Percentiles rank a stretch among this genome's conserved stretches.
Conservation (phyloP, 2,888 invertebrate species). For the Meteorus cinctellus region DNA sequence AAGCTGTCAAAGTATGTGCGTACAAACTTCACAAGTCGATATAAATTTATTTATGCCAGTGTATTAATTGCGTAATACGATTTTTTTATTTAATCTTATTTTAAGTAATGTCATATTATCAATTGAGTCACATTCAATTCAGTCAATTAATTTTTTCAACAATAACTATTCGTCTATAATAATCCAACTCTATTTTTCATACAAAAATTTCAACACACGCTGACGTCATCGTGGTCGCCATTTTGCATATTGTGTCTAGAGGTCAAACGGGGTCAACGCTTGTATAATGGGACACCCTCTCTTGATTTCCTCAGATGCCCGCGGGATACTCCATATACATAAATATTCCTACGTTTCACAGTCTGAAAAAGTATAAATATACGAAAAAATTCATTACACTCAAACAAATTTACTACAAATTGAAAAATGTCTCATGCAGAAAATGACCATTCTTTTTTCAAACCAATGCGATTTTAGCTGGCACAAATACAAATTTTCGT, state of each 20-base stretch:
- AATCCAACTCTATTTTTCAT: background rate
- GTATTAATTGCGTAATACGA: too few relatives aligned
- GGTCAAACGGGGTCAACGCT: conserved; percentile 26
- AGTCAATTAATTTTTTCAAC: too few relatives aligned
- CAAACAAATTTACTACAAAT: background rate
- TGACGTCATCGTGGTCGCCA: conserved; percentile 36
- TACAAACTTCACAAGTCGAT: too few relatives aligned
- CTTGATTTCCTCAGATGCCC: conserved; percentile 16
- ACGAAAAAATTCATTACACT: background rate
- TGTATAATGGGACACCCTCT: conserved; percentile 11
- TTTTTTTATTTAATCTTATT: too few relatives aligned
- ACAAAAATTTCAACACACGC: background rate
- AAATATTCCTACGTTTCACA: background rate
- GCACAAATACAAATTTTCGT: background rate
- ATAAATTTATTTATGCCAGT: too few relatives aligned
- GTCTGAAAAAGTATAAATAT: background rate
- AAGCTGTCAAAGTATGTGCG: conserved; percentile 3
- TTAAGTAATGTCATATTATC: background rate
- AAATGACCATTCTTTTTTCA: background rate
- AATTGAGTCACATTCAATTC: too few relatives aligned
- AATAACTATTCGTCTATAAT: too few relatives aligned
- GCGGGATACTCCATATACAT: background rate
- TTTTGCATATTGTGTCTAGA: conserved; percentile 28
- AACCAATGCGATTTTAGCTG: background rate
- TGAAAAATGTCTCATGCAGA: conserved; percentile 13